Base-by-base conservation (phyloP, 2,888 invertebrate genomes). In the Idaea biselata region DNA sequence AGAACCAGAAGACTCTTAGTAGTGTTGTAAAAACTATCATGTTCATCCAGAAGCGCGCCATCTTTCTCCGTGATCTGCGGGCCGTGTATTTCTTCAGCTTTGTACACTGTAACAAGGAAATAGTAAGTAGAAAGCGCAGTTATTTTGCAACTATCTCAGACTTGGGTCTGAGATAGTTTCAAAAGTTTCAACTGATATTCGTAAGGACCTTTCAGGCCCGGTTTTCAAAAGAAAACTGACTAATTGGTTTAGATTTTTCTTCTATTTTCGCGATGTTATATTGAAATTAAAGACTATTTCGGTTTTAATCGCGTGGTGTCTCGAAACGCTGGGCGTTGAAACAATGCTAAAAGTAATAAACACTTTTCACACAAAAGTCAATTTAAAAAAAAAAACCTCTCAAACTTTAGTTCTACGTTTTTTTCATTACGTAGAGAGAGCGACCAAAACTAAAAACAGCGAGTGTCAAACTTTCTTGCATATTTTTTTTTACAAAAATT, bases 1-100 rank as follows among this genome's bases (percentile, higher is more conserved):
- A 96, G 84, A 0, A 95, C 94, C 68, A 96, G 80, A 57, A 96
- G 82, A 73, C 95, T 95, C 79, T 95, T 95, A 0, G 96, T 96
- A 0, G 94, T 95, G 16, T 94, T 85, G 75, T 96, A 96, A 76
- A 96, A 96, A 63, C 94, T 95, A 77, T 96, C 96, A 64, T 95
- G 95, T 64, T 94, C 87, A 67, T 95, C 95, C 69, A 96, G 79
- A 0, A 95, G 83, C 0, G 93, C 89, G 0, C 93, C 93, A 80
- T 94, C 94, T 63, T 86, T 83, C 7, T 90, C 82, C 58, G 93
- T 90, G 75, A 95, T 93, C 68, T 92, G 76, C 0, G 75, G 95
- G 63, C 89, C 91, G 63, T 89, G 85, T 1, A 92, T 73, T 18
- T 91, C 90, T 61, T 87, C 80, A 0, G 77, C 78, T 44, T 87